Percentiles rank a stretch among this genome's conserved stretches.
Evolutionary conservation across 2,888 invertebrate species (phyloP).

Genomic region (Carcina quercana): DNA sequence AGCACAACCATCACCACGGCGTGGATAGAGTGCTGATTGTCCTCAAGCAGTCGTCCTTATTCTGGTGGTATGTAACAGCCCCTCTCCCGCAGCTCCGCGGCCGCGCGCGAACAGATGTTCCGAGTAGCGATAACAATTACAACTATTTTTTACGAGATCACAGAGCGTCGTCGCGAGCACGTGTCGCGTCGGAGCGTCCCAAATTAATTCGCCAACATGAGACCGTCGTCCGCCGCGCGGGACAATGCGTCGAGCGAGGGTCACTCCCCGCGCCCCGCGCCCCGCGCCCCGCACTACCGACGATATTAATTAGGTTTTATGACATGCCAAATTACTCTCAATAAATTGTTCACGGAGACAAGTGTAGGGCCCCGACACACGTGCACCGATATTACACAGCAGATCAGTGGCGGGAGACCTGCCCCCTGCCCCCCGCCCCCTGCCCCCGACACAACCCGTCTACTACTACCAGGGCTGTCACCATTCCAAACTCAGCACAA

Average conservation of each 20-base stretch:
- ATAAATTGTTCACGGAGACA: slow-evolving; percentile 59
- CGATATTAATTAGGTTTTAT: slow-evolving; percentile 68
- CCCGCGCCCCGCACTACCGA: slow-evolving; percentile 14
- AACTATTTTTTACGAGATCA: too few relatives aligned
- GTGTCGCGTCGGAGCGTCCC: slow-evolving; percentile 19
- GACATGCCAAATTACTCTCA: slow-evolving; percentile 71
- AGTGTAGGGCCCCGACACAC: slow-evolving; percentile 30
- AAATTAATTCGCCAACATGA: slow-evolving; percentile 20
- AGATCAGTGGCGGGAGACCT: slow-evolving; percentile 39
- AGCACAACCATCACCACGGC: too few relatives aligned
- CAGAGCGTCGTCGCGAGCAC: slow-evolving; percentile 12
- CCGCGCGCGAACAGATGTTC: too few relatives aligned
- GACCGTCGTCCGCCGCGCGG: slow-evolving; percentile 26
- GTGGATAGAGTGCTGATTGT: too few relatives aligned
- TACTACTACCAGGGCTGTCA: too few relatives aligned
- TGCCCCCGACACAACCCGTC: too few relatives aligned
- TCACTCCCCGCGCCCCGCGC: slow-evolving; percentile 1
- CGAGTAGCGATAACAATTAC: too few relatives aligned
- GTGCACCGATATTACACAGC: slow-evolving; percentile 67
- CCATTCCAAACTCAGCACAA: too few relatives aligned
- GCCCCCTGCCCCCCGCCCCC: slow-evolving; percentile 1
- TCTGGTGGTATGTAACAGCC: too few relatives aligned
- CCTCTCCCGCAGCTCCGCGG: too few relatives aligned
- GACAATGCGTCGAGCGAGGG: slow-evolving; percentile 21
- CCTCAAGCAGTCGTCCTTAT: too few relatives aligned